These are phyloP conservation scores for Lepus townsendii DNA, from an alignment of 2,797 vertebrate species.

Conservation along the genomic window DNA sequence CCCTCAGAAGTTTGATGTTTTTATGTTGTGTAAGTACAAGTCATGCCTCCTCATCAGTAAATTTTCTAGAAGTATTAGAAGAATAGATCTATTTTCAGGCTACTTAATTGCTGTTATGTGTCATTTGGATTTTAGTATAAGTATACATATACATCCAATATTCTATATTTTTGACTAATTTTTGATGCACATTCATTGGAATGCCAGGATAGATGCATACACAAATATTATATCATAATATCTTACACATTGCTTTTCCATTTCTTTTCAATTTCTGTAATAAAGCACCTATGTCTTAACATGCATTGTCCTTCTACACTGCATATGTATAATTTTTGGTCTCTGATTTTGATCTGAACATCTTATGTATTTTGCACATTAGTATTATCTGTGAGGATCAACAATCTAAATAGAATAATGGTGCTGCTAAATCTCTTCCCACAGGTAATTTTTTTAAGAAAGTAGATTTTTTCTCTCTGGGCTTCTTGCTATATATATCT, in stretches of 20 bases:
- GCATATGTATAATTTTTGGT: not conserved
- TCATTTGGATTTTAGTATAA: slow-evolving; percentile 1
- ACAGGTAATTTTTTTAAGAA: slow-evolving; percentile 30
- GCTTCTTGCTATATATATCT: not conserved
- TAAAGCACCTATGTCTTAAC: not conserved
- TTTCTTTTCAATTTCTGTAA: not conserved
- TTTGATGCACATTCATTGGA: not conserved
- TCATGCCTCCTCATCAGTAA: not conserved
- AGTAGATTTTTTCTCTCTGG: slow-evolving; percentile 14
- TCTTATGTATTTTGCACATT: not conserved
- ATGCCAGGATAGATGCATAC: not conserved
- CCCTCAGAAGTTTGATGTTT: not conserved
- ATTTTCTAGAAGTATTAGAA: not conserved
- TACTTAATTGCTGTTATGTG: not conserved
- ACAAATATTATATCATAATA: not conserved
- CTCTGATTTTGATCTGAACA: not conserved
- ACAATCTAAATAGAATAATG: slow-evolving; percentile 21
- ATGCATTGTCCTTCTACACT: not conserved
- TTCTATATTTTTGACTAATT: not conserved
- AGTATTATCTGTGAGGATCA: slow-evolving; percentile 39
- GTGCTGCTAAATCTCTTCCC: not conserved
- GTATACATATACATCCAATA: not conserved
- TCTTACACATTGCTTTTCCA: not conserved
- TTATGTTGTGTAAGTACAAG: not conserved
- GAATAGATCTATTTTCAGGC: not conserved